These are phyloP conservation scores for Sarcophaga variegata DNA, from an alignment of 2,888 invertebrate species.

Conservation along the genomic window DNA sequence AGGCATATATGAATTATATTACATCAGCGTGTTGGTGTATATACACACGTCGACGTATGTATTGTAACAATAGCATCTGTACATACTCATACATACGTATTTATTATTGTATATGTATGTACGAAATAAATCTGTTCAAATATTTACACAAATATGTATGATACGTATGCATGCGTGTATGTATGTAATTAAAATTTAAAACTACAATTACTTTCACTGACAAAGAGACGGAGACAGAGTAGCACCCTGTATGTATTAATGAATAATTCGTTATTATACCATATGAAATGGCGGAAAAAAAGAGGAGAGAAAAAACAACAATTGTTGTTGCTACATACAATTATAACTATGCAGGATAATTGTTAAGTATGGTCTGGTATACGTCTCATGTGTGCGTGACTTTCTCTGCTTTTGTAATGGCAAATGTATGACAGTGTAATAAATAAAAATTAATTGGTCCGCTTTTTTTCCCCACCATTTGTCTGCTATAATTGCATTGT, in stretches of 20 bases:
- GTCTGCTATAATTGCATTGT: slow-evolving; percentile 34
- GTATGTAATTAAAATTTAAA: neutral
- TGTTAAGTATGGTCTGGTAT: neutral
- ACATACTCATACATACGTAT: no score
- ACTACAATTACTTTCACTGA: neutral
- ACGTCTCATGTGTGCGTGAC: neutral
- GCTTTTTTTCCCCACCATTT: slow-evolving; percentile 13
- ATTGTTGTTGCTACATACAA: neutral
- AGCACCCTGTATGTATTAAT: neutral
- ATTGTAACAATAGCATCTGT: no score
- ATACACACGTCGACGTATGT: slow-evolving; percentile 1
- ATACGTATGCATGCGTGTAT: neutral
- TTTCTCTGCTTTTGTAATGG: neutral
- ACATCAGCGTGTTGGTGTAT: neutral
- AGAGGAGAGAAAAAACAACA: no score
- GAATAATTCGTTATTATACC: neutral
- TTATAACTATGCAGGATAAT: slow-evolving; percentile 14
- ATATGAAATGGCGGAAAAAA: neutral
- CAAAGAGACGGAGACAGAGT: neutral
- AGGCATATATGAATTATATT: neutral
- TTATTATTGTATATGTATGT: neutral
- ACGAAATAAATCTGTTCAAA: neutral
- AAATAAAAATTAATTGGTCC: slow-evolving; percentile 55
- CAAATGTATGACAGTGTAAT: slow-evolving; percentile 17
- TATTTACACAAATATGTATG: no score